Evolutionary conservation across 2,888 invertebrate species (phyloP).

Genomic region (Dendrolimus houi): DNA sequence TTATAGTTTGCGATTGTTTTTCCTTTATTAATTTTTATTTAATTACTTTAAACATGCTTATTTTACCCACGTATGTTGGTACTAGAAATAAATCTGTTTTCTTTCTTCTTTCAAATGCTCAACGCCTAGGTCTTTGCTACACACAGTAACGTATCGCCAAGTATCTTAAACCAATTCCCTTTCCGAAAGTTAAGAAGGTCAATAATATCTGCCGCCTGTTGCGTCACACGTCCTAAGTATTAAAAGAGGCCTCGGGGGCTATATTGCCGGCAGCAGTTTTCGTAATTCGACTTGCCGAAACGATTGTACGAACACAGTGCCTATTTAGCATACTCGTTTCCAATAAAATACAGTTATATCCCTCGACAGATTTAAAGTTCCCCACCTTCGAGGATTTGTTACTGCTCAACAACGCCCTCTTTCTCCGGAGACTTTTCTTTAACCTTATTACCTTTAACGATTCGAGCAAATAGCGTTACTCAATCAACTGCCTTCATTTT

Average conservation of each 20-base stretch:
- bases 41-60: too few species aligned
- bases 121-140: not conserved
- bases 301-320: constrained; percentile 10
- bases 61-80: too few species aligned
- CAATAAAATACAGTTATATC: constrained; percentile 21
- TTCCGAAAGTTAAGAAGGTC: not conserved
- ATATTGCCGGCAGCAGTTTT: not conserved
- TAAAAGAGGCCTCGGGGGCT: not conserved
- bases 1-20: too few species aligned
- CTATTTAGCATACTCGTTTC: constrained; percentile 20
- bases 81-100: too few species aligned
- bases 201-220: not conserved
- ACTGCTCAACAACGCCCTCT: not conserved
- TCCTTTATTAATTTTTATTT: too few species aligned
- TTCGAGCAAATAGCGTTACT: constrained; percentile 18
- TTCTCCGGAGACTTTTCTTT: not conserved
- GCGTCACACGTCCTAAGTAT: not conserved
- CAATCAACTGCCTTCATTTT: constrained; percentile 13
- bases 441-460: constrained; percentile 10
- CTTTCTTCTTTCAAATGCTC: too few species aligned
- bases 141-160: not conserved
- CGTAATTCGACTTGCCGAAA: constrained; percentile 8
- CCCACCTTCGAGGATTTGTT: constrained; percentile 11
- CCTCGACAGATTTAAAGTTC: constrained; percentile 10
- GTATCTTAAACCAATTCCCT: not conserved